Evolutionary conservation across 1,140 invertebrate species (phyloP).

Genomic region (Zaprionus kolodkinae): DNA sequence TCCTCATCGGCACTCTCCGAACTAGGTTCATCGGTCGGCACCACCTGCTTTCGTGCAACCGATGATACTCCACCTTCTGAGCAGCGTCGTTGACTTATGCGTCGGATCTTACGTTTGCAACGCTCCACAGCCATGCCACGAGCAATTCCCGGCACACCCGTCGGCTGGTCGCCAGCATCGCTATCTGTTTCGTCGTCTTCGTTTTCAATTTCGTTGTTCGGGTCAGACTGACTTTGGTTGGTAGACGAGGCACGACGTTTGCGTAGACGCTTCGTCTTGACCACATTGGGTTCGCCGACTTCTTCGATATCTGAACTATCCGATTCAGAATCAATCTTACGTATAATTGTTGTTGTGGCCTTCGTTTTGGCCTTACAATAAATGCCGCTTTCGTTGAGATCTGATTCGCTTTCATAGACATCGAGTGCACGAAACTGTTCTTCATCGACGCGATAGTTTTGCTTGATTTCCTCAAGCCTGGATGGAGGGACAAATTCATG

Average conservation of each 20-base stretch:
- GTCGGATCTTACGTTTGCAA: slow-evolving; percentile 61
- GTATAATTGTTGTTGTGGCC: slow-evolving; percentile 60
- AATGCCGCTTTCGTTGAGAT: slow-evolving; percentile 74
- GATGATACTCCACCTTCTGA: slow-evolving; percentile 29
- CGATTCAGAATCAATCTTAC: slow-evolving; percentile 54
- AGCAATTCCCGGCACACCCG: slow-evolving; percentile 68
- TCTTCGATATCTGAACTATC: slow-evolving; percentile 58
- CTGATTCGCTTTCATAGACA: slow-evolving; percentile 82
- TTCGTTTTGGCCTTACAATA: slow-evolving; percentile 69
- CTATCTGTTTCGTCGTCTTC: slow-evolving; percentile 46
- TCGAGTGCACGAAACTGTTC: slow-evolving; percentile 75
- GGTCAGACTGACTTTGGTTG: slow-evolving; percentile 70
- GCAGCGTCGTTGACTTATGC: slow-evolving; percentile 34
- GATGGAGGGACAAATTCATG: slow-evolving; percentile 71
- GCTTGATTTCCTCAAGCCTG: slow-evolving; percentile 52
- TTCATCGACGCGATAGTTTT: slow-evolving; percentile 73
- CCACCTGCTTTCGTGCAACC: not conserved
- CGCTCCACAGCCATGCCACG: slow-evolving; percentile 75
- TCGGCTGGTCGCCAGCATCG: slow-evolving; percentile 55
- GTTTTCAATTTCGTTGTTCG: slow-evolving; percentile 51
- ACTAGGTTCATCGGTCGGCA: slow-evolving; percentile 29
- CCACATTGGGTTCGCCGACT: slow-evolving; percentile 42
- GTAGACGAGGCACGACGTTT: slow-evolving; percentile 72
- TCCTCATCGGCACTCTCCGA: slow-evolving; percentile 57
- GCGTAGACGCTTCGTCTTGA: slow-evolving; percentile 71